Base-by-base conservation (phyloP, 37 sponge, comb jelly and placozoan genomes). In the Halisarca cf. caerulea region DNA sequence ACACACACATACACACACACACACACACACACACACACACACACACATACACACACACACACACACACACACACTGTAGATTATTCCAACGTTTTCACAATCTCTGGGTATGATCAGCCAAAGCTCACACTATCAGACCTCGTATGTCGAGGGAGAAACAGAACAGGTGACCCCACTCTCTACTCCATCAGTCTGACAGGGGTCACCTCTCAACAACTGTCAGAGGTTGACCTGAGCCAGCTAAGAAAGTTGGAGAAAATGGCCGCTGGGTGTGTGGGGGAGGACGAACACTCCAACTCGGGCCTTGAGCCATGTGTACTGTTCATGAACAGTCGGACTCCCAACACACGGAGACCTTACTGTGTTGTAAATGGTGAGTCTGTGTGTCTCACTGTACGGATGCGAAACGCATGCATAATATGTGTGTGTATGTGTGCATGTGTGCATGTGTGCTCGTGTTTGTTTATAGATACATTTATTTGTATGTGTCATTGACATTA, bases 271-370 rank as follows among this genome's bases (percentile, higher is more conserved):
- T 47, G 51, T 47, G 51, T 47, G 51, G 7, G 6, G 6, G 64
- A 62, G 30, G 30, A 62, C 5, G 64, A 28, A 7, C 64, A 23
- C 25, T 54, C 44, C 3, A 39, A 33, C 15, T 69, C 88, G 59
- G 69, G 73, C 54, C 85, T 88, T 35, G 23, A 20, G 38, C 82
- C 81, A 0, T 61, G 78, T 20, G 32, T 84, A 23, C 81, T 89
- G 32, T 54, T 80, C 38, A 80, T 89, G 82, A 80, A 87, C 44
- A 18, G 70, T 15, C 45, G 33, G 9, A 87, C 85, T 33, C 82
- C 83, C 58, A 93, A 89, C 70, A 84, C 90, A 18, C 20, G 59
- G 18, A 70, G 64, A 28, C 90, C 89, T 0, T 57, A 43, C 54
- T 84, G 85, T 39, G 84, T 89, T 6, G 59, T 87, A 21, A 89